These are phyloP conservation scores for Eleginops maclovinus DNA, from an alignment of 2,113 vertebrate species.

Conservation along the genomic window DNA sequence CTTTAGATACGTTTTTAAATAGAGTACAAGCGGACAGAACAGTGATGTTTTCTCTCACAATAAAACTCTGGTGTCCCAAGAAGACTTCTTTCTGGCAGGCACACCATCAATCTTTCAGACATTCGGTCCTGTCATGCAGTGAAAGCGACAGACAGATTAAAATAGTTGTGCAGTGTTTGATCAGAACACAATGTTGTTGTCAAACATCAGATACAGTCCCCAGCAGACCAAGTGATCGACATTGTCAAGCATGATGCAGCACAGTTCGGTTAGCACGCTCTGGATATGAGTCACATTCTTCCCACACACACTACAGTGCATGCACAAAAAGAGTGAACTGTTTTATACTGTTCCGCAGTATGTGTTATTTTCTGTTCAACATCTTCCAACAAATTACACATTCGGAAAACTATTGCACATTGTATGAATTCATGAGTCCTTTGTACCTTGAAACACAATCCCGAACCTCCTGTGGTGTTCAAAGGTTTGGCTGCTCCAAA, in stretches of 20 bases:
- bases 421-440: constrained; percentile 24
- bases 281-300: constrained; percentile 76
- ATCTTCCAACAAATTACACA: constrained; percentile 31
- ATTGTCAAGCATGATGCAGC: constrained; percentile 75
- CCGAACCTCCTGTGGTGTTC: constrained; percentile 50
- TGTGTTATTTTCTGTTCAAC: constrained; percentile 25
- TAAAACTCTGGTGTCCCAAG: neutral
- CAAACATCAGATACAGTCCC: constrained; percentile 56
- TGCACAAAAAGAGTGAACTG: constrained; percentile 41
- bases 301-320: constrained; percentile 63
- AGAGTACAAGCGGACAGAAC: neutral
- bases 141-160: constrained; percentile 31
- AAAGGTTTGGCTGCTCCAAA: constrained; percentile 55
- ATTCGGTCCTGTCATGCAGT: constrained; percentile 16
- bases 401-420: constrained; percentile 32
- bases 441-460: constrained; percentile 36
- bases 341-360: constrained; percentile 18
- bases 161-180: constrained; percentile 39
- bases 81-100: constrained; percentile 1
- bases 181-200: constrained; percentile 56
- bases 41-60: neutral
- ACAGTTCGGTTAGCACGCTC: constrained; percentile 56
- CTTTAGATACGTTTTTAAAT: constrained; percentile 2
- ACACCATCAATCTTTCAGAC: neutral
- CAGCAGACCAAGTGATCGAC: constrained; percentile 45